These are phyloP conservation scores for Macrotis lagotis DNA, from an alignment of 2,113 vertebrate genomes.

Conservation along the genomic window DNA sequence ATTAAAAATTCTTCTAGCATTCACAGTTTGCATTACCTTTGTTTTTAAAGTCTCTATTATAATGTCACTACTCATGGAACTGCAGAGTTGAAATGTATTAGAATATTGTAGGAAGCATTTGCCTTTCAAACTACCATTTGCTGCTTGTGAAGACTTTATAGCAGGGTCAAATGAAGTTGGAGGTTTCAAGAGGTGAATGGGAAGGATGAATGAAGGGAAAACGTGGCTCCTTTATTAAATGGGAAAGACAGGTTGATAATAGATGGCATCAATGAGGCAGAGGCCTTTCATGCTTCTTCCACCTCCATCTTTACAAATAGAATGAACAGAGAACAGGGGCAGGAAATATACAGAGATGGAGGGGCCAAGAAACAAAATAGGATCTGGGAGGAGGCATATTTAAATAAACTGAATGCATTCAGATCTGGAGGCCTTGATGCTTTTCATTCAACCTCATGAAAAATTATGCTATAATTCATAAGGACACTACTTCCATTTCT, in stretches of 20 bases:
- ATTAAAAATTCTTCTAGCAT: slow-evolving; percentile 58
- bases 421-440: not conserved
- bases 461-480: slow-evolving; percentile 30
- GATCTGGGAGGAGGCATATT: not conserved
- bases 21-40: slow-evolving; percentile 38
- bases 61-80: slow-evolving; percentile 50
- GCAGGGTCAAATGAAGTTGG: slow-evolving; percentile 53
- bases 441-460: slow-evolving; percentile 17
- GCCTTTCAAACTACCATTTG: slow-evolving; percentile 40
- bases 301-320: slow-evolving; percentile 46
- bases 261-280: not conserved
- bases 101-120: slow-evolving; percentile 56
- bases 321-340: not conserved
- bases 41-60: slow-evolving; percentile 71
- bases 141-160: slow-evolving; percentile 59
- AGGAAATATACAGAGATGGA: slow-evolving; percentile 12
- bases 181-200: slow-evolving; percentile 50
- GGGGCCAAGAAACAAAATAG: not conserved
- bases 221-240: slow-evolving; percentile 53
- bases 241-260: slow-evolving; percentile 42
- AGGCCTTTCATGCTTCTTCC: not conserved
- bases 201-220: slow-evolving; percentile 49
- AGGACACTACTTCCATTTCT: not conserved
- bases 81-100: not conserved
- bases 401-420: not conserved